phyloP scores from a whole-genome alignment of 30 jellyfish, hydroid and myxozoan species.

The Aurelia sp. region DNA sequence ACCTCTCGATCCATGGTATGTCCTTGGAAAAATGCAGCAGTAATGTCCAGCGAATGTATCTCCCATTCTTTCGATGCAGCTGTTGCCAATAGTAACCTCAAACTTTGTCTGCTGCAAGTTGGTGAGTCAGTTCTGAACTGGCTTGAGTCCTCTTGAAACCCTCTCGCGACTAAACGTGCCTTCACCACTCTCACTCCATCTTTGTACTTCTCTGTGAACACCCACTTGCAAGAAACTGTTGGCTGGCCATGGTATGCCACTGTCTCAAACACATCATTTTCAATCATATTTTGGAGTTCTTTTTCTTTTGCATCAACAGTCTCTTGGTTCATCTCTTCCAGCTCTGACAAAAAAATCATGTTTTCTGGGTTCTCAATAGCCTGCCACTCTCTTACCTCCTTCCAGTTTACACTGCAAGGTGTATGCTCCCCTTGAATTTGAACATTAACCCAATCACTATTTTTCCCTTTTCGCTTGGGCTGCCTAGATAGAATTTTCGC shows the following conservation, averaged over 20 bases:
- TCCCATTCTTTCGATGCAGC: background rate
- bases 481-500: no score
- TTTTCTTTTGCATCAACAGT: no score
- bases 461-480: no score
- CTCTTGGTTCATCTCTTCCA: no score
- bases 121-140: constrained; percentile 26
- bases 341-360: no score
- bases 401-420: no score
- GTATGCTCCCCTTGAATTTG: no score
- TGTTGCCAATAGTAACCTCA: constrained; percentile 4
- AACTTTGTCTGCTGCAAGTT: constrained; percentile 22
- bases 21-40: constrained; percentile 51
- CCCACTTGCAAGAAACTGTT: background rate
- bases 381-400: no score
- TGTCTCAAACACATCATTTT: background rate
- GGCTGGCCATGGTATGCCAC: background rate
- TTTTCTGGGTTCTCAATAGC: no score
- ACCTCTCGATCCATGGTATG: constrained; percentile 14
- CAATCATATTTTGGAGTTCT: no score
- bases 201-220: background rate
- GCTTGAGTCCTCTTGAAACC: background rate
- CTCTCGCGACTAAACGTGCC: background rate
- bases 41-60: constrained; percentile 15
- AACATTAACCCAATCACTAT: no score
- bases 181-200: background rate